Percentiles rank a stretch among this genome's conserved stretches.
phyloP scores from a whole-genome alignment of 2,113 vertebrate genomes.

The Felis chaus region DNA sequence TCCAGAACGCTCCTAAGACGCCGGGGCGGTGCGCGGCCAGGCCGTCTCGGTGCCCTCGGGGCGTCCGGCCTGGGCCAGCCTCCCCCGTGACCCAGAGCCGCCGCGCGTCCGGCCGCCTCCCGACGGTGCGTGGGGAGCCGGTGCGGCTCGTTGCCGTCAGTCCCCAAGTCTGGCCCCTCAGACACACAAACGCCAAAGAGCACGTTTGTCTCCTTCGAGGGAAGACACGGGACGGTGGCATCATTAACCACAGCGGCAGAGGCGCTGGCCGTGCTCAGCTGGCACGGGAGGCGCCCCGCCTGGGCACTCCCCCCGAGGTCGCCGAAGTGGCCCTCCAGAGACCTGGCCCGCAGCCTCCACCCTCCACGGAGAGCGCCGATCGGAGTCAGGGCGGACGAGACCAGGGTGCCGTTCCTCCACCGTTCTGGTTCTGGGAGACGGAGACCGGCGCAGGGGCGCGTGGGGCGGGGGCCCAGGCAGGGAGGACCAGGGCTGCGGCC shows the following conservation, averaged over 20 bases:
- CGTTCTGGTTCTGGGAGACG: background rate
- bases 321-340: background rate
- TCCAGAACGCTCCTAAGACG: accelerated
- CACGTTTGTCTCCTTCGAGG: accelerated
- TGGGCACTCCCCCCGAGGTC: accelerated
- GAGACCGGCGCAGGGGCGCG: too few relatives aligned
- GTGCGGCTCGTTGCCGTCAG: accelerated
- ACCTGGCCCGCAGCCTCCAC: background rate
- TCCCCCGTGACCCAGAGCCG: background rate
- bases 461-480: background rate
- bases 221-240: accelerated
- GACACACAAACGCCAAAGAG: background rate
- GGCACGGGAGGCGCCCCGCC: background rate
- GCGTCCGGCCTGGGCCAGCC: background rate
- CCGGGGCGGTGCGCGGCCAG: accelerated
- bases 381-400: accelerated
- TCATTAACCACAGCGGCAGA: accelerated
- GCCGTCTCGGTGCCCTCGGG: accelerated
- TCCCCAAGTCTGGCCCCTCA: background rate
- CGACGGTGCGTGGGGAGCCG: accelerated
- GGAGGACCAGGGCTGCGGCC: background rate
- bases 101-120: accelerated
- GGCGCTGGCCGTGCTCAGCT: accelerated
- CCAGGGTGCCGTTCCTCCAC: accelerated
- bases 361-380: too few relatives aligned